These are phyloP conservation scores for Pomacea maculata DNA, from an alignment of 1,140 invertebrate genomes.

Conservation along the genomic window DNA sequence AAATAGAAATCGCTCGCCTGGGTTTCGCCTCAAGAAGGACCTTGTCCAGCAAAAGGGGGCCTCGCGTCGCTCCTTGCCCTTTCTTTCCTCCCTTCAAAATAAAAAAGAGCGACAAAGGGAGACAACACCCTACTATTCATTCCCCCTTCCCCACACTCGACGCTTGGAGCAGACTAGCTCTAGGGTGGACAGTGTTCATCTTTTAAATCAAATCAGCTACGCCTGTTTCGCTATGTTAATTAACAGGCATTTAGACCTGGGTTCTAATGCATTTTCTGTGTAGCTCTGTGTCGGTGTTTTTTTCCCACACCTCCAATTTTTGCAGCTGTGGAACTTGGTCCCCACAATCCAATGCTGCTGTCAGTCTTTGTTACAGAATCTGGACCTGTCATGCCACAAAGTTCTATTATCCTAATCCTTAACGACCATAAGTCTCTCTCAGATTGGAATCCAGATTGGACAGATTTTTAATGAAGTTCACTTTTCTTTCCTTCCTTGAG, in stretches of 20 bases:
- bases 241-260: constrained; percentile 21
- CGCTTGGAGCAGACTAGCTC: neutral
- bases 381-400: no score
- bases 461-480: no score
- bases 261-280: constrained; percentile 26
- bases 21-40: neutral
- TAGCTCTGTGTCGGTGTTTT: neutral
- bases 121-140: no score
- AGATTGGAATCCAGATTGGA: no score
- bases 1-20: constrained; percentile 15
- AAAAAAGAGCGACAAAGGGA: no score
- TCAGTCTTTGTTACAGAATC: constrained; percentile 2
- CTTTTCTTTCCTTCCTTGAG: no score
- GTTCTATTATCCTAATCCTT: no score
- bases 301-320: neutral
- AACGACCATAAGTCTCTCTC: no score
- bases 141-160: no score
- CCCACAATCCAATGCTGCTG: neutral
- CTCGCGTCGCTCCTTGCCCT: no score
- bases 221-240: constrained; percentile 23
- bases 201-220: constrained; percentile 23
- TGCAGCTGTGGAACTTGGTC: constrained; percentile 5
- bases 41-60: no score
- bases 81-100: no score
- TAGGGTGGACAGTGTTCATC: constrained; percentile 9